Evolutionary conservation across 2,888 invertebrate genomes (phyloP).

Genomic region (Therioaphis trifolii): DNA sequence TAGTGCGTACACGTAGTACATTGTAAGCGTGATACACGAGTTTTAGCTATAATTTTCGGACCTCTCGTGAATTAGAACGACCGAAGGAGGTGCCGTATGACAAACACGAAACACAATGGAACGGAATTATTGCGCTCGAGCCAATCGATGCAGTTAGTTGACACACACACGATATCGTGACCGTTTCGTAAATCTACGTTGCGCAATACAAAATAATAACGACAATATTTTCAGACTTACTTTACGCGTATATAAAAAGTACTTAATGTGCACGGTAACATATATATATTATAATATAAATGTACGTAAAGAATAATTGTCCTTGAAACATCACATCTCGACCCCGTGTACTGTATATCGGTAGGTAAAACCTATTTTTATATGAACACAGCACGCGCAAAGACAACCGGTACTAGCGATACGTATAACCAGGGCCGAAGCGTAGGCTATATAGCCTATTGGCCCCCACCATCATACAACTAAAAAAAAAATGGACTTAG

Average conservation of each 20-base stretch:
- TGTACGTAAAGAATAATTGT: background rate
- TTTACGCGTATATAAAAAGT: background rate
- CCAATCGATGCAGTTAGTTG: background rate
- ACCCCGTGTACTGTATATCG: slow-evolving; percentile 31
- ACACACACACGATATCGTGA: slow-evolving; percentile 47
- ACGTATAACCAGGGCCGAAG: no score
- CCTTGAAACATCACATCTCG: slow-evolving; percentile 43
- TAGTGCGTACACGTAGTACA: no score
- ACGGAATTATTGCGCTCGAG: background rate
- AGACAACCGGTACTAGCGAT: no score
- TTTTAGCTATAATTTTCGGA: no score
- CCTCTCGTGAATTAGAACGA: background rate
- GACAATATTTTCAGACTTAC: background rate
- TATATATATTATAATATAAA: background rate
- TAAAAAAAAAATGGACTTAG: no score
- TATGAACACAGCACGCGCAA: background rate
- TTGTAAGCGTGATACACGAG: no score
- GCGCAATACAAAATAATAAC: no score
- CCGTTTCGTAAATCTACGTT: slow-evolving; percentile 46
- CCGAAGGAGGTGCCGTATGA: background rate
- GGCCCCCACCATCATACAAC: no score
- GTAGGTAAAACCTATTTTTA: background rate
- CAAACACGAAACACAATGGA: background rate
- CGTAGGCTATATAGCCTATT: no score
- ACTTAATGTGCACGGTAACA: background rate